Percentiles rank a stretch among this genome's conserved stretches.
phyloP scores from a whole-genome alignment of 2,797 vertebrate species.

The Parauchenoglanis punctatus region DNA sequence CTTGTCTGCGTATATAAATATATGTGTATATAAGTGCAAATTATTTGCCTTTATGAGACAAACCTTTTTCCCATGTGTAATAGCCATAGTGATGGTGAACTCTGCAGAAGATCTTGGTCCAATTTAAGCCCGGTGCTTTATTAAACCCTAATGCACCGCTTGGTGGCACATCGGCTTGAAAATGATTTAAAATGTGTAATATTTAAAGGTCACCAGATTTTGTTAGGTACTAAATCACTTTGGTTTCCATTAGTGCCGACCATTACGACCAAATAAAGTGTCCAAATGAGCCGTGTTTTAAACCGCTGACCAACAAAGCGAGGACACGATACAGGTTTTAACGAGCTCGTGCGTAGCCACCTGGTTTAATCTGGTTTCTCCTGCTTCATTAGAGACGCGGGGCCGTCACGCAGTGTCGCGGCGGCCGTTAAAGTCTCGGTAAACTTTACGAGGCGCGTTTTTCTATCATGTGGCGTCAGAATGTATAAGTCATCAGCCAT shows the following conservation, averaged over 20 bases:
- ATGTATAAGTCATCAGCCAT: not conserved
- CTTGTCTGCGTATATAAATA: too few species aligned
- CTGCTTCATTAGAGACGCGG: not conserved
- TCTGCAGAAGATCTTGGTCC: not conserved
- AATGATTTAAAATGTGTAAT: constrained; percentile 8
- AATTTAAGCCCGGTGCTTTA: not conserved
- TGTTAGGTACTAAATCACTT: not conserved
- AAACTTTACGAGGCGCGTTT: not conserved
- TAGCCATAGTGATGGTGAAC: too few species aligned
- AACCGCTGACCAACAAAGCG: not conserved
- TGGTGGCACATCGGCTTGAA: constrained; percentile 3
- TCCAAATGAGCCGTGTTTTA: constrained; percentile 7
- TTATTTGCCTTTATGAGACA: not conserved
- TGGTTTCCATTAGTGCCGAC: not conserved
- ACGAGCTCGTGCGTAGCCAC: not conserved
- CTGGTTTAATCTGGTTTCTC: not conserved
- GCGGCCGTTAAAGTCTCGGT: not conserved
- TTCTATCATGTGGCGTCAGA: not conserved
- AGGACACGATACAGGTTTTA: not conserved
- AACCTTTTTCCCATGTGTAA: not conserved
- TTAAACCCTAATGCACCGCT: not conserved
- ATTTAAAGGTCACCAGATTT: constrained; percentile 32
- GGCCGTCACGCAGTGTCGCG: not conserved
- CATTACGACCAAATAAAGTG: constrained; percentile 10
- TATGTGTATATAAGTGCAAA: not conserved